Evolutionary conservation across 2,113 vertebrate genomes (phyloP).

Genomic region (Murina feae): DNA sequence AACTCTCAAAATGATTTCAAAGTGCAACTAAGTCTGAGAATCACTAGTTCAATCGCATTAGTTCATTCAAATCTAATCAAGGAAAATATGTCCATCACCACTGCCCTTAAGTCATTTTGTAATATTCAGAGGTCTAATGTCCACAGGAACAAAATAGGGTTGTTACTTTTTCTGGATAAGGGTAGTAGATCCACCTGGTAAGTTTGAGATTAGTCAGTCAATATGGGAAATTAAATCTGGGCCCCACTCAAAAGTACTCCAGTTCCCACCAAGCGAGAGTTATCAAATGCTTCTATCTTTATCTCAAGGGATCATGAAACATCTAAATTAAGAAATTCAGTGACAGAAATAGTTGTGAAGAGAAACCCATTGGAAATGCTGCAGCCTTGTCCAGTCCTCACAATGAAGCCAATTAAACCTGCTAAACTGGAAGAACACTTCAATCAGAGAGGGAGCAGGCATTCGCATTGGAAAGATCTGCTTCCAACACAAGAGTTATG

Average conservation of each 20-base stretch:
- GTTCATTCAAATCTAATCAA: neutral
- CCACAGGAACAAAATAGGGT: neutral
- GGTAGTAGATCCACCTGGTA: neutral
- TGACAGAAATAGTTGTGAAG: slow-evolving; percentile 29
- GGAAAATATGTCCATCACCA: neutral
- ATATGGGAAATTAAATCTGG: slow-evolving; percentile 19
- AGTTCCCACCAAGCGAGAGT: slow-evolving; percentile 32
- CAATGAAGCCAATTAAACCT: neutral
- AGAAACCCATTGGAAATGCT: slow-evolving; percentile 18
- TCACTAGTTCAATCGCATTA: neutral
- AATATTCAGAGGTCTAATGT: neutral
- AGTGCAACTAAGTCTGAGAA: neutral
- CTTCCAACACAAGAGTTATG: neutral
- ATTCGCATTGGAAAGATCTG: neutral
- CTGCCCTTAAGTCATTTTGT: neutral
- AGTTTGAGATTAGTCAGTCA: slow-evolving; percentile 1
- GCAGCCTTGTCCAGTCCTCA: neutral
- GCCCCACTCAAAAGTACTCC: slow-evolving; percentile 15
- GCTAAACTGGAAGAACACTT: neutral
- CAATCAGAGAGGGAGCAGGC: neutral
- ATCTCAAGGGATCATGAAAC: slow-evolving; percentile 45
- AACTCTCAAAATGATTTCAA: neutral
- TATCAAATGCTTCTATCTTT: slow-evolving; percentile 51
- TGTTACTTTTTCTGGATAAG: neutral
- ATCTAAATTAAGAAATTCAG: slow-evolving; percentile 39